Conservation (phyloP, 2,888 invertebrate species). For the Zaprionus obscuricornis region DNA sequence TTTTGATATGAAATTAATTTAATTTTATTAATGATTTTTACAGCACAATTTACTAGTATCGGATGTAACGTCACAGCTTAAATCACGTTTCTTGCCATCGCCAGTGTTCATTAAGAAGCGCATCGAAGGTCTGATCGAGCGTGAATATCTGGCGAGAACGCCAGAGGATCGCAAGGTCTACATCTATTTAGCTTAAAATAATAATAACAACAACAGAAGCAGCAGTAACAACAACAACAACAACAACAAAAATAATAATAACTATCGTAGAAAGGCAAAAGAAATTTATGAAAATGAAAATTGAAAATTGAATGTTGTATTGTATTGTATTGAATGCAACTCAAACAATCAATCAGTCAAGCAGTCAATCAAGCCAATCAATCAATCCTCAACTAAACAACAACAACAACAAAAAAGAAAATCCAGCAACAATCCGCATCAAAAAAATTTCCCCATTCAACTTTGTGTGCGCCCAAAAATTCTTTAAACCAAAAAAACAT, state of each 20-base stretch:
- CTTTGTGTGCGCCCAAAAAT: no score
- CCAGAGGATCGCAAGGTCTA: constrained; percentile 98
- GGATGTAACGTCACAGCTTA: constrained; percentile 98
- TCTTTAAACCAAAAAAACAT: not conserved
- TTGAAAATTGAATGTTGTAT: no score
- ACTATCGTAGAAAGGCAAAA: no score
- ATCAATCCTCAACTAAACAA: no score
- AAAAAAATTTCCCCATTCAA: no score
- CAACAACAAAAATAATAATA: no score
- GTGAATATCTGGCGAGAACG: constrained; percentile 99
- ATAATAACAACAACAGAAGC: constrained; percentile 11
- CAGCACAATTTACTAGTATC: constrained; percentile 97
- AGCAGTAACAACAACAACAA: constrained; percentile 25
- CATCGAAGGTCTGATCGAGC: constrained; percentile 99
- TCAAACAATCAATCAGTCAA: no score
- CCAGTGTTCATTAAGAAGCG: constrained; percentile 99
- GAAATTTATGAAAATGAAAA: no score
- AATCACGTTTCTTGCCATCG: constrained; percentile 98
- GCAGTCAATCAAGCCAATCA: no score
- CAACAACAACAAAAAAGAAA: no score
- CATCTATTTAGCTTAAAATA: constrained; percentile 94
- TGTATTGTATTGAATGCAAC: no score
- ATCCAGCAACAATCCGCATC: no score
- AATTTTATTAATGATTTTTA: constrained; percentile 14
- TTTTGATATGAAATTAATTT: not conserved